Percentiles rank a stretch among this genome's conserved stretches.
Evolutionary conservation across 1,140 invertebrate genomes (phyloP).

Genomic region (Drosophila repletoides): DNA sequence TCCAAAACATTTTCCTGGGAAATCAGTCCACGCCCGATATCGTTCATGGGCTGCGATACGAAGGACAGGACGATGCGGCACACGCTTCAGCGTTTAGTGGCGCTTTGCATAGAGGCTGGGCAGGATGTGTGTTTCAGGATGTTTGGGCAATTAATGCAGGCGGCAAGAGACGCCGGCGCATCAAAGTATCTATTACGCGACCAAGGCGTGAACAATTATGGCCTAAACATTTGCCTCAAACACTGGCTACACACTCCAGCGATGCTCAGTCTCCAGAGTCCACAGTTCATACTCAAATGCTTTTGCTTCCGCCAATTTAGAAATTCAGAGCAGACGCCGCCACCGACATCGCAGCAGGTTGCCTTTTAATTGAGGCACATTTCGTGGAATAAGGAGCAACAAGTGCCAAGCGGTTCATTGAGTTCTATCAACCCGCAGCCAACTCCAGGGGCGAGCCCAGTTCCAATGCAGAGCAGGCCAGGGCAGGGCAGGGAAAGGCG

Average conservation of each 20-base stretch:
- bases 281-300: too few species aligned
- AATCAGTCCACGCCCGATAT: constrained; percentile 8
- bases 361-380: constrained; percentile 62
- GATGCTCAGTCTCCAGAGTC: too few species aligned
- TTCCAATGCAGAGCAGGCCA: neutral
- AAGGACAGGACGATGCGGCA: constrained; percentile 5
- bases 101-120: constrained; percentile 54
- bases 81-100: constrained; percentile 60
- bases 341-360: constrained; percentile 60
- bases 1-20: constrained; percentile 19
- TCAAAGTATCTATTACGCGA: constrained; percentile 61
- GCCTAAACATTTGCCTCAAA: constrained; percentile 73
- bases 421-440: too few species aligned
- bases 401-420: constrained; percentile 59
- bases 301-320: constrained; percentile 67
- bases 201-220: constrained; percentile 77
- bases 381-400: constrained; percentile 52
- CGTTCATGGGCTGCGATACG: constrained; percentile 1
- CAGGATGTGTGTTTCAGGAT: constrained; percentile 20
- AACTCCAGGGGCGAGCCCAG: too few species aligned
- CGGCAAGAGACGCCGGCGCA: constrained; percentile 21
- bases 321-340: constrained; percentile 33
- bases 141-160: constrained; percentile 26
- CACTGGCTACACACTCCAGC: constrained; percentile 32
- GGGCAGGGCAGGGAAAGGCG: too few species aligned